Evolutionary conservation across 2,888 invertebrate genomes (phyloP), one percentile per base, ranked within the genome.

Genomic region (Cepaea hortensis): DNA sequence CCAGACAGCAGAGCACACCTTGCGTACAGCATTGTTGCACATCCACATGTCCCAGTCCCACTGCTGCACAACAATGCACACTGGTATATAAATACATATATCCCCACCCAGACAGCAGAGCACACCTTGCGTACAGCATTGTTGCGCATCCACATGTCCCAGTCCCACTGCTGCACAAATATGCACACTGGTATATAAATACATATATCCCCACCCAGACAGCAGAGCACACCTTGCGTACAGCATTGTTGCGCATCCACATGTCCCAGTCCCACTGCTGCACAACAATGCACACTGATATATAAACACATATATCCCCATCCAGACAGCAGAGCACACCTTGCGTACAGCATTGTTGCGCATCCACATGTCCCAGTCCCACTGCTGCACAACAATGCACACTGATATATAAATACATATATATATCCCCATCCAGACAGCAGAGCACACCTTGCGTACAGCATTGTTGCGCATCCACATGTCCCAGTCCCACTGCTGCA

Each of bases 31-130:
- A n/a, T 95, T 94, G 83, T 95, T 93, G 81, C 96, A 92, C 95
- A 96, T 95, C 96, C 96, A 96, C 96, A 96, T 96, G 91, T 96
- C 96, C 96, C 96, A 96, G 92, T 96, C 96, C 96, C 96, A 96
- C 92, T 95, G 95, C 95, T 95, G 91, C 75, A 93, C 91, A 86
- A 87, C 83, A 15, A 83, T 62, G 70, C 70, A 46, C 72, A 35
- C 1, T 35, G 0, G 1, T 35, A 35, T 35, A 35, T 35, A 35
- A 35, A 35, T 35, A n/a, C n/a, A 35, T 35, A 35, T 35, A 35
- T 35, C 35, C 35, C 35, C 35, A 35, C 1, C 35, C 35, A 35
- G 35, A 35, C 35, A 35, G n/a, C n/a, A n/a, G n/a, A n/a, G n/a
- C n/a, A n/a, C n/a, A n/a, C 95, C 90, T 95, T 95, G 11, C 96